Base-by-base conservation (phyloP, 2,113 vertebrate genomes). In the Haemorhous mexicanus region DNA sequence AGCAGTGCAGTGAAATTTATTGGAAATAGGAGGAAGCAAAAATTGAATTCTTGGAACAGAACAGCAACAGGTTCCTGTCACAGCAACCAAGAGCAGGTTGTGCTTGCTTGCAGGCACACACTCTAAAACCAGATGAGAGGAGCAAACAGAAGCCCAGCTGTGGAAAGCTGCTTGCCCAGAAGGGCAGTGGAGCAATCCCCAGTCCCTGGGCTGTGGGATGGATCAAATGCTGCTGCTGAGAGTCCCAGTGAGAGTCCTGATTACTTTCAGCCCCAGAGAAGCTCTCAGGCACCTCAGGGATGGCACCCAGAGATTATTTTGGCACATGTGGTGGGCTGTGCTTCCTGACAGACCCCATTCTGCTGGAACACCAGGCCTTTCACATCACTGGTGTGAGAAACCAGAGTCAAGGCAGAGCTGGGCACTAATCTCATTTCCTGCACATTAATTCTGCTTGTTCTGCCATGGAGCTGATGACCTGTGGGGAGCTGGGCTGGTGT, bases 401-500 rank as follows among this genome's bases (percentile, higher is more conserved):
- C 39, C 74, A 11, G 30, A 47, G 47, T 26, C 35, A 19, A 81
- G 64, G 74, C 53, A 76, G 79, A 74, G 68, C 63, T 83, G 67
- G 63, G 63, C 26, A 18, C 28, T 66, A 1, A 43, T 41, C 70
- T 80, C 6, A 64, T 80, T 80, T 83, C 49, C 58, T 21, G 30
- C 41, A 9, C 39, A 9, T 58, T 33, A 69, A 69, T 94, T 80
- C 63, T 86, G 46, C 74, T 72, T 82, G 39, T 52, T 93, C 64
- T 75, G 62, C 77, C 3, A 2, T 8, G 44, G 61, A 49, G 26
- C 28, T 26, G 23, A 58, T 56, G 72, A 35, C 64, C 27, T 73
- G 66, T 55, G 77, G 78, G 74, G 44, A 67, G 0, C 41, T 47
- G 1, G 0, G n/a, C 58, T 82, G 81, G 3, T 0, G 6, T 32